Evolutionary conservation across 2,888 invertebrate genomes (phyloP), one percentile per base, ranked within the genome.

Genomic region (Caenorhabditis sp.): DNA sequence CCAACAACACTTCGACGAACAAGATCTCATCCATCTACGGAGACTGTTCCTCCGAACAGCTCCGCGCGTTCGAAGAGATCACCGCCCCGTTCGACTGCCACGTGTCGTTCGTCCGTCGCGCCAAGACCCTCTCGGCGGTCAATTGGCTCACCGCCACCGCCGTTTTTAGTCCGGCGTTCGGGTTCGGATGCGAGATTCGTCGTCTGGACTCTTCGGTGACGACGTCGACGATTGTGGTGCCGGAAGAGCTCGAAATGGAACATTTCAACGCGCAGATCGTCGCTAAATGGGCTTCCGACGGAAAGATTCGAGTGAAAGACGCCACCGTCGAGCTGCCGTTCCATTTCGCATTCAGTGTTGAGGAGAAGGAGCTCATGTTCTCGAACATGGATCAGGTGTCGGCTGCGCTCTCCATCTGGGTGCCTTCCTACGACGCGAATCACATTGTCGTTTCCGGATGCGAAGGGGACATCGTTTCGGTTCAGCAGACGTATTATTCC

Each of bases 301-400:
- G 50, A 30, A 43, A 22, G 15, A n/a, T 58, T 35, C 62, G 39
- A 15, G 46, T 68, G 2, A 20, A 11, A 2, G 55, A 59, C 2
- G 78, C 78, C 15, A 11, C 11, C n/a, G 24, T 53, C 9, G 22
- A 46, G 5, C 52, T 72, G 15, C 79, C 65, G 20, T 82, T 80
- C 79, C 75, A 78, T 39, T 70, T 72, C 26, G 80, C 82, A n/a
- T 56, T 80, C 45, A 52, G 41, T 41, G 78, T 79, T 2, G 56
- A 70, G 17, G 76, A 80, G 22, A 59, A 55, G 7, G 79, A 81
- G 77, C 58, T 81, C 15, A 70, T 71, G 15, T 59, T 80, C 45
- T 79, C 80, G 7, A 68, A 80, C 53, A 74, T 72, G 45, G 74
- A 79, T 30, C 53, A 72, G 15, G 43, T 27, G 3, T 39, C 48